A percentile compares a stretch with the other conserved stretches of the same genome.
phyloP scores from a whole-genome alignment of 2,113 vertebrate species.

The Ophthalmolycus amberensis region DNA sequence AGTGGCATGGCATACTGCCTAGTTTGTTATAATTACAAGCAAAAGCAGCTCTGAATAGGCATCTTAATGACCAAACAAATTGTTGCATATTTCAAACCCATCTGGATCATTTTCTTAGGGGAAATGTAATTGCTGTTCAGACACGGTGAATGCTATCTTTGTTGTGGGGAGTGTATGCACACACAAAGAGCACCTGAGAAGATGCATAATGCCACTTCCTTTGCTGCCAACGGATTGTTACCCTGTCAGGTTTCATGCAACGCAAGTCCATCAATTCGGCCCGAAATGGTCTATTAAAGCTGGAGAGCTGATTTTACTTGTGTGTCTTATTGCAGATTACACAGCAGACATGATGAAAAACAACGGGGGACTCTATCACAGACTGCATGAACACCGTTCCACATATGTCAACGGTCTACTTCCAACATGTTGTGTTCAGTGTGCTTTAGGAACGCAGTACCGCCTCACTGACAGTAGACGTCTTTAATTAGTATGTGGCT shows the following conservation, averaged over 20 bases:
- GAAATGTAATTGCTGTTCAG: conserved; percentile 75
- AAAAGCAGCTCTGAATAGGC: conserved; percentile 72
- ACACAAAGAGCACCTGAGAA: conserved; percentile 52
- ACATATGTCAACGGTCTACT: not conserved
- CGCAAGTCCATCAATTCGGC: not conserved
- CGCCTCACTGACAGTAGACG: not conserved
- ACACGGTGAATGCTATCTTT: conserved; percentile 53
- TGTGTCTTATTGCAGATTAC: not conserved
- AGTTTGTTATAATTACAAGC: conserved; percentile 76
- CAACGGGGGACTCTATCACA: not conserved
- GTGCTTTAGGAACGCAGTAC: fast-evolving
- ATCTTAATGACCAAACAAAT: conserved; percentile 81
- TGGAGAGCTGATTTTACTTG: not conserved
- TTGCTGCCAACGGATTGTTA: conserved; percentile 33
- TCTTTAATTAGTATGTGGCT: conserved; percentile 60
- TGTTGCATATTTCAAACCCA: conserved; percentile 80
- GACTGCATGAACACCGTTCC: not conserved
- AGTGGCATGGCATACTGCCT: conserved; percentile 60
- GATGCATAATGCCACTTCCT: conserved; percentile 54
- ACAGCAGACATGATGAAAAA: not conserved
- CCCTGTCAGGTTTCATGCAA: conserved; percentile 40
- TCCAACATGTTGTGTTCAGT: not conserved
- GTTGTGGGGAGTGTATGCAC: not conserved
- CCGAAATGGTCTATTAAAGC: not conserved
- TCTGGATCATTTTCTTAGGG: conserved; percentile 77